phyloP scores from a whole-genome alignment of 2,888 invertebrate genomes.

The Agonopterix arenella region DNA sequence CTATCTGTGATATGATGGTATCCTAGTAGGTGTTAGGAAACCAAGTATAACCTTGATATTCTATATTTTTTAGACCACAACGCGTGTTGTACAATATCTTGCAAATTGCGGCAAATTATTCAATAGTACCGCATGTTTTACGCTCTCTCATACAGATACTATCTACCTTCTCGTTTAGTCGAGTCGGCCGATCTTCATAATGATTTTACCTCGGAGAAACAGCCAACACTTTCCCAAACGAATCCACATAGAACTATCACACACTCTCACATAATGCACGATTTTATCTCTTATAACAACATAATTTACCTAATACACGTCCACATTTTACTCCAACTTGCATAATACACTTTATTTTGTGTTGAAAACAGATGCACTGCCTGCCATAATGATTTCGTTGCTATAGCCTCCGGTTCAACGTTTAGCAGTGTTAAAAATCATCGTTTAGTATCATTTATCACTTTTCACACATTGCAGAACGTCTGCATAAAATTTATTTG shows the following conservation, averaged over 20 bases:
- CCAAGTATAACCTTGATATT: too few relatives aligned
- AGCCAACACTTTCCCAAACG: conserved; percentile 14
- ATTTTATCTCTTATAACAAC: conserved; percentile 22
- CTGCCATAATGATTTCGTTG: conserved; percentile 49
- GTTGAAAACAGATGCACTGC: conserved; percentile 66
- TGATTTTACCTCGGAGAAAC: neutral
- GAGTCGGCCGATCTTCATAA: too few relatives aligned
- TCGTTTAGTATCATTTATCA: conserved; percentile 3
- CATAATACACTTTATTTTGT: conserved; percentile 71
- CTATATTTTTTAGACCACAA: too few relatives aligned
- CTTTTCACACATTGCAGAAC: conserved; percentile 30
- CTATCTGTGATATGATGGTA: too few relatives aligned
- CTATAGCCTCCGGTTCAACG: conserved; percentile 18
- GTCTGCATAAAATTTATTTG: conserved; percentile 52
- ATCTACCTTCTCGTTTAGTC: neutral
- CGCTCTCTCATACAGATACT: conserved; percentile 3
- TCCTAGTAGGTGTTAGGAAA: too few relatives aligned
- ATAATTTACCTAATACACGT: conserved; percentile 65
- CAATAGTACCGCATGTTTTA: neutral
- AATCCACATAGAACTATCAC: conserved; percentile 20
- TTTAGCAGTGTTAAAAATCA: conserved; percentile 27
- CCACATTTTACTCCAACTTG: conserved; percentile 69
- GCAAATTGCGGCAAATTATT: conserved; percentile 1
- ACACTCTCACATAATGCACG: conserved; percentile 11
- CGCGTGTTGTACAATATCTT: neutral